These are phyloP conservation scores for Trichopria drosophilae DNA, from an alignment of 2,888 invertebrate genomes.

Conservation along the genomic window DNA sequence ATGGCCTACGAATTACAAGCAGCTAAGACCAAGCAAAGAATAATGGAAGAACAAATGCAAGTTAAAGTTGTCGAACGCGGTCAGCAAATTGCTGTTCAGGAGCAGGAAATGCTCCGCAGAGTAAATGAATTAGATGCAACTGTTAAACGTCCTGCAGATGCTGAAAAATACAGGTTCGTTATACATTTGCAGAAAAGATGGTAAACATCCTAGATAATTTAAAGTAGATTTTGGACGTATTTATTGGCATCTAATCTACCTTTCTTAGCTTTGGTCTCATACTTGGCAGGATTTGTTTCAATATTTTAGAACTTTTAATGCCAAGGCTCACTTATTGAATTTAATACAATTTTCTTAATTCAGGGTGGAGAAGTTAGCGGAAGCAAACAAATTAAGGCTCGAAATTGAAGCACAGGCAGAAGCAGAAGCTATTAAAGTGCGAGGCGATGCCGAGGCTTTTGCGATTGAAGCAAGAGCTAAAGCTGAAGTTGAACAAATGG, in stretches of 20 bases:
- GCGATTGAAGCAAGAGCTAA: slow-evolving; percentile 93
- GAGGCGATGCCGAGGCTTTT: slow-evolving; percentile 88
- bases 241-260: too few species aligned
- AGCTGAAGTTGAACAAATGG: slow-evolving; percentile 96
- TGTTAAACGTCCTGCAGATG: slow-evolving; percentile 91
- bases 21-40: slow-evolving; percentile 92
- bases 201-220: too few species aligned
- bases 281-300: too few species aligned
- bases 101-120: slow-evolving; percentile 90
- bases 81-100: slow-evolving; percentile 93
- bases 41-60: slow-evolving; percentile 97
- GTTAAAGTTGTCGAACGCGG: slow-evolving; percentile 88
- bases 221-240: too few species aligned
- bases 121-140: slow-evolving; percentile 93
- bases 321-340: too few species aligned
- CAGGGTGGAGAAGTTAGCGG: slow-evolving; percentile 88
- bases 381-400: slow-evolving; percentile 84
- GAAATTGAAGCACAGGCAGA: slow-evolving; percentile 96
- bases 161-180: slow-evolving; percentile 75
- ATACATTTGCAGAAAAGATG: too few species aligned
- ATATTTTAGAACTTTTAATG: too few species aligned
- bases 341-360: not conserved
- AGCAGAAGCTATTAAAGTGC: slow-evolving; percentile 83
- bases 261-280: too few species aligned
- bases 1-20: slow-evolving; percentile 92